A percentile compares a stretch with the other conserved stretches of the same genome.
phyloP scores from a whole-genome alignment of 2,888 invertebrate genomes.

The Brenthis ino region DNA sequence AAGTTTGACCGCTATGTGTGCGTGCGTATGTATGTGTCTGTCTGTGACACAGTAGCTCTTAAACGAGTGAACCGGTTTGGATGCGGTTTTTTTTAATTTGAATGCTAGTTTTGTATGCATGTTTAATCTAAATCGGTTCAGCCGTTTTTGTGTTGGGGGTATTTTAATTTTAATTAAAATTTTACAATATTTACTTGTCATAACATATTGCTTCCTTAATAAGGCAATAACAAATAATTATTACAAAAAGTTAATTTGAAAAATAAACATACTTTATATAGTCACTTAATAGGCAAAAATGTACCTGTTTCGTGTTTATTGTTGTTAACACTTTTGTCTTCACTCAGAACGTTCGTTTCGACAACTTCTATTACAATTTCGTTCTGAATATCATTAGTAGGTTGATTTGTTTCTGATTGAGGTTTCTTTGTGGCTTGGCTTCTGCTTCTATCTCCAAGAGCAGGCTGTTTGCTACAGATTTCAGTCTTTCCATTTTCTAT shows the following conservation, averaged over 20 bases:
- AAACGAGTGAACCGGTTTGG: too few relatives aligned
- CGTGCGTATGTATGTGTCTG: too few relatives aligned
- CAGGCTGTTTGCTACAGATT: constrained; percentile 77
- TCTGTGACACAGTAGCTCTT: too few relatives aligned
- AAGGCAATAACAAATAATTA: too few relatives aligned
- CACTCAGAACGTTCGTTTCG: constrained; percentile 83
- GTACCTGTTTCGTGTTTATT: constrained; percentile 78
- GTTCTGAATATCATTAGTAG: constrained; percentile 83
- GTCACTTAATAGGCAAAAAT: background rate
- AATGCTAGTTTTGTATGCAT: too few relatives aligned
- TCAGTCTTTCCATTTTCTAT: constrained; percentile 86
- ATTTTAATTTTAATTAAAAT: too few relatives aligned
- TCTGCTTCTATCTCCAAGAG: constrained; percentile 69
- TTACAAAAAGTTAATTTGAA: background rate
- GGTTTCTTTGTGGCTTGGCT: constrained; percentile 76
- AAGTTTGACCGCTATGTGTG: too few relatives aligned
- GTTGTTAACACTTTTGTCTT: constrained; percentile 76
- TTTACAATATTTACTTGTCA: too few relatives aligned
- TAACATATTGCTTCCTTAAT: too few relatives aligned
- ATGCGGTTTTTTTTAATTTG: too few relatives aligned
- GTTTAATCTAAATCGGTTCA: too few relatives aligned
- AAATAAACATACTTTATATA: background rate
- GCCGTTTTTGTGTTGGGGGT: too few relatives aligned
- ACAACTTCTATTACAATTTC: constrained; percentile 86
- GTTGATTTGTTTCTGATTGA: constrained; percentile 75